Evolutionary conservation across 2,888 invertebrate genomes (phyloP).

Genomic region (Galerucella pusilla): DNA sequence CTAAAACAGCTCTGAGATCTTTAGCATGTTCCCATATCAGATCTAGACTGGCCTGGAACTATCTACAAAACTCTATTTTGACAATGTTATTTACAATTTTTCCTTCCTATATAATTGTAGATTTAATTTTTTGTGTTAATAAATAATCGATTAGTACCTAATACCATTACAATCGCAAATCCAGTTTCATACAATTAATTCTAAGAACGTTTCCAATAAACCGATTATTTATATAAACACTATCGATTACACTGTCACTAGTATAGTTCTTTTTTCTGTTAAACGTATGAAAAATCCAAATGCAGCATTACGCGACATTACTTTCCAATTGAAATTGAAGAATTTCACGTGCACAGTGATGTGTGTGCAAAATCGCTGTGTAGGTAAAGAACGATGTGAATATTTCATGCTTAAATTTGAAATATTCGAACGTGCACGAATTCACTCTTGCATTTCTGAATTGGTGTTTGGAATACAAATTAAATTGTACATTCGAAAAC

Average conservation of each 20-base stretch:
- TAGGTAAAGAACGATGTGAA: conserved; percentile 5
- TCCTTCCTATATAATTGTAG: no score
- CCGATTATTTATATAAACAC: not conserved
- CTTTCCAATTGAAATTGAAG: not conserved
- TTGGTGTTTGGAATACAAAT: conserved; percentile 7
- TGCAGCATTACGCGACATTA: conserved; percentile 1
- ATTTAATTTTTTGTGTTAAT: not conserved
- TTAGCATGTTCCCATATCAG: no score
- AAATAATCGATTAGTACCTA: not conserved
- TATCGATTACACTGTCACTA: not conserved
- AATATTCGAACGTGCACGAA: conserved; percentile 9
- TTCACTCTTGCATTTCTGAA: conserved; percentile 11
- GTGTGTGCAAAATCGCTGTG: not conserved
- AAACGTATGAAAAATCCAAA: not conserved
- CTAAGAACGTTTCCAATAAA: not conserved
- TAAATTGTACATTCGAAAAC: not conserved
- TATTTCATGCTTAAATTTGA: conserved; percentile 3
- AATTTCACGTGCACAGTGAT: not conserved
- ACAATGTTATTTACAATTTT: no score
- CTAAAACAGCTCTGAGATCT: no score
- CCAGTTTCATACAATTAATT: not conserved
- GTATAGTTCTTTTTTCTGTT: not conserved
- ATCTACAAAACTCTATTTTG: no score
- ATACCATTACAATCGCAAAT: not conserved
- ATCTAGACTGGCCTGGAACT: no score